Percentiles rank a stretch among this genome's conserved stretches.
Conservation (phyloP, 2,113 vertebrate species). For the Crotalus viridis region DNA sequence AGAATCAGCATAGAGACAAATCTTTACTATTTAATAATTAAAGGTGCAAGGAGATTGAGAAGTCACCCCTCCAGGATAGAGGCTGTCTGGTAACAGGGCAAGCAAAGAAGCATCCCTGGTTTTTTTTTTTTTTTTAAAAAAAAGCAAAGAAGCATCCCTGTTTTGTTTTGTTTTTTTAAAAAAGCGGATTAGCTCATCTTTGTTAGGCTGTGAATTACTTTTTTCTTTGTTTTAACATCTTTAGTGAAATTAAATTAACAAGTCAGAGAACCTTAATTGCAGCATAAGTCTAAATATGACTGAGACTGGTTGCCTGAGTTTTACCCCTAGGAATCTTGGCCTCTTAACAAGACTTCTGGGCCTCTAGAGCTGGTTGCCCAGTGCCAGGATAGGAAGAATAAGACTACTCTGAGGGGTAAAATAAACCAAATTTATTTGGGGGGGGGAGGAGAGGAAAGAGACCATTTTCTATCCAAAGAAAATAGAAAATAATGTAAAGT, state of each 20-base stretch:
- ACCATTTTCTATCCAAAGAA: neutral
- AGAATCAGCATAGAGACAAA: neutral
- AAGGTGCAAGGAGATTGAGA: neutral
- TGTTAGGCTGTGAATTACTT: neutral
- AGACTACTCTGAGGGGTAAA: neutral
- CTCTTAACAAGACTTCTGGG: neutral
- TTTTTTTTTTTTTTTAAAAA: neutral
- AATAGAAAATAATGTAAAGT: neutral
- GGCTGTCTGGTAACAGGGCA: neutral
- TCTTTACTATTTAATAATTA: neutral
- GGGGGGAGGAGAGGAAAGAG: neutral
- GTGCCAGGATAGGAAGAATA: neutral
- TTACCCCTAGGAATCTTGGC: neutral
- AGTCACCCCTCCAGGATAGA: neutral
- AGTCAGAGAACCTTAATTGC: neutral
- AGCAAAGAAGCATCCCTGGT: neutral
- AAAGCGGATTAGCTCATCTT: neutral
- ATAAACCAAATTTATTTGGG: neutral
- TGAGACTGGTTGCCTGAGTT: neutral
- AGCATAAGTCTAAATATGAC: neutral
- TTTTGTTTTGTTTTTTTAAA: no score
- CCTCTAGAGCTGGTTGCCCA: neutral
- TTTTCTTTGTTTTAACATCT: neutral
- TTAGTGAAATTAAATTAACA: neutral
- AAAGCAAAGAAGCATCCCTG: neutral